These are phyloP conservation scores for Limenitis camilla DNA, from an alignment of 2,888 invertebrate genomes.

Conservation along the genomic window DNA sequence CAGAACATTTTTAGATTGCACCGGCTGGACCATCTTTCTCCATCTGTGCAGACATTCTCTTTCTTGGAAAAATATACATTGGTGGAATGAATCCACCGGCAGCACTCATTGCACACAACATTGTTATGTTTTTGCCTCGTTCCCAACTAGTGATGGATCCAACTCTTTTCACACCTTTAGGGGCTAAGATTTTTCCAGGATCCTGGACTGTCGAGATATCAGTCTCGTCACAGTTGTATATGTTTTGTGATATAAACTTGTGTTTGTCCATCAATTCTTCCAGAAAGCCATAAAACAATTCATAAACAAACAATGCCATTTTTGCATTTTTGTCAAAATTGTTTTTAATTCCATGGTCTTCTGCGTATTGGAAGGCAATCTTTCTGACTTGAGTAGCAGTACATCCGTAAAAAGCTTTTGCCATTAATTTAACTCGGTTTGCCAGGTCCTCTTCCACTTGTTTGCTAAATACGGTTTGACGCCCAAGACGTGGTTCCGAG, in stretches of 20 bases:
- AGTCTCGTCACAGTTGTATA: slow-evolving; percentile 52
- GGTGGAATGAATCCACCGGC: slow-evolving; percentile 47
- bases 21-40: slow-evolving; percentile 46
- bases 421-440: slow-evolving; percentile 18
- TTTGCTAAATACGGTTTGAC: slow-evolving; percentile 21
- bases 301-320: slow-evolving; percentile 29
- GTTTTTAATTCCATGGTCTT: slow-evolving; percentile 23
- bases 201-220: slow-evolving; percentile 46
- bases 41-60: slow-evolving; percentile 42
- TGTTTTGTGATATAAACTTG: slow-evolving; percentile 30
- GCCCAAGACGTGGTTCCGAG: slow-evolving; percentile 28
- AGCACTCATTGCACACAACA: slow-evolving; percentile 50
- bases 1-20: slow-evolving; percentile 35
- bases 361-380: slow-evolving; percentile 24
- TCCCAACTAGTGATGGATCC: slow-evolving; percentile 50
- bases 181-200: slow-evolving; percentile 41
- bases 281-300: slow-evolving; percentile 28
- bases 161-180: slow-evolving; percentile 46
- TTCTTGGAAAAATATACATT: slow-evolving; percentile 56
- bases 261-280: slow-evolving; percentile 28
- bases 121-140: slow-evolving; percentile 44
- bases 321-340: slow-evolving; percentile 25
- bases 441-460: slow-evolving; percentile 19
- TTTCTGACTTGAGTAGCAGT: slow-evolving; percentile 27
- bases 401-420: slow-evolving; percentile 14